Percentiles rank a stretch among this genome's conserved stretches.
Evolutionary conservation across 2,888 invertebrate species (phyloP).

Genomic region (Tubulanus polymorphus): DNA sequence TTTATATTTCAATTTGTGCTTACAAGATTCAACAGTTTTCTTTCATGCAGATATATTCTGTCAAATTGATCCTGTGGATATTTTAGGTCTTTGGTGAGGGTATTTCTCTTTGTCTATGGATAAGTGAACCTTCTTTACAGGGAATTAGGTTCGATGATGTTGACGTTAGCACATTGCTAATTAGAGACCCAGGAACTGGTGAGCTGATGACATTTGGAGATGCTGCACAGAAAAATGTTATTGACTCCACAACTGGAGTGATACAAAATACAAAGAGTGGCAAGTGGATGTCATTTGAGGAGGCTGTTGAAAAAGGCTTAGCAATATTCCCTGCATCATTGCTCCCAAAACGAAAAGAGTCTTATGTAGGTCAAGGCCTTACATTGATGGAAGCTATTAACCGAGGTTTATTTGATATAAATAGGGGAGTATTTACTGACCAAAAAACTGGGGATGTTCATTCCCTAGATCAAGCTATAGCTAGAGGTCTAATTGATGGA

Average conservation of each 20-base stretch:
- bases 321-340: constrained; percentile 53
- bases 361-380: too few species aligned
- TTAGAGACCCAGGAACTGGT: not conserved
- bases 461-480: constrained; percentile 75
- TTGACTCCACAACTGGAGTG: constrained; percentile 64
- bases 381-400: not conserved
- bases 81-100: too few species aligned
- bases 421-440: constrained; percentile 56
- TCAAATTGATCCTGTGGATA: too few species aligned
- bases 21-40: too few species aligned
- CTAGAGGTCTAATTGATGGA: constrained; percentile 64
- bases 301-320: constrained; percentile 84
- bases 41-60: too few species aligned
- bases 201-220: constrained; percentile 13
- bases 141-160: not conserved
- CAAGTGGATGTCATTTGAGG: constrained; percentile 75
- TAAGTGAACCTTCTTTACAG: too few species aligned
- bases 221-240: constrained; percentile 22
- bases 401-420: not conserved
- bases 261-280: constrained; percentile 77
- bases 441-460: constrained; percentile 67
- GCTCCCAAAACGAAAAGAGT: not conserved
- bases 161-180: not conserved
- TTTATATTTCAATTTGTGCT: too few species aligned
- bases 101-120: too few species aligned